phyloP scores from a whole-genome alignment of 2,113 vertebrate species.

The Ceyx melanurus region DNA sequence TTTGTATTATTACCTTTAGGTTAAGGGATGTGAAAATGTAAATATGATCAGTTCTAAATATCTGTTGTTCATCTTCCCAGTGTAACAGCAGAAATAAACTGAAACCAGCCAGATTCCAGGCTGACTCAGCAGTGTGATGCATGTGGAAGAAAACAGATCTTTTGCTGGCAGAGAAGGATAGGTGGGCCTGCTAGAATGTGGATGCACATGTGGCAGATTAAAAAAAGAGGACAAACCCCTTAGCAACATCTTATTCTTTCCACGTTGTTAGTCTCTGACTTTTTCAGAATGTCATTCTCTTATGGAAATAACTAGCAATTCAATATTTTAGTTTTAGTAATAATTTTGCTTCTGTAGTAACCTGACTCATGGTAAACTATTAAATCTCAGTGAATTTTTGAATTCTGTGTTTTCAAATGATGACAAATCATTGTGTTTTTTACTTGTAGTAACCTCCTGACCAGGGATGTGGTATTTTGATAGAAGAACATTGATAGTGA shows the following conservation, averaged over 20 bases:
- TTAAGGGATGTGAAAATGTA: neutral
- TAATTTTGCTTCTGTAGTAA: neutral
- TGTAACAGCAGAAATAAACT: neutral
- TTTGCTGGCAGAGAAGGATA: neutral
- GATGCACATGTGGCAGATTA: neutral
- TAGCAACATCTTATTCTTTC: neutral
- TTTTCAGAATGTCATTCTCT: neutral
- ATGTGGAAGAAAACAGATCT: neutral
- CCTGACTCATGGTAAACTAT: neutral
- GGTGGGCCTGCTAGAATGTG: neutral
- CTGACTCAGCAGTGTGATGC: neutral
- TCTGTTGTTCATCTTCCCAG: neutral
- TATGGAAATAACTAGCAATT: neutral
- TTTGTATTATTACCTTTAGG: neutral
- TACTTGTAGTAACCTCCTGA: neutral
- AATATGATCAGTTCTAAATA: neutral
- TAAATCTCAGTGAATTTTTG: neutral
- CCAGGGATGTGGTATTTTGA: neutral
- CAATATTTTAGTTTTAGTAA: neutral
- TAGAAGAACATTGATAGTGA: neutral
- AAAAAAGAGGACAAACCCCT: neutral
- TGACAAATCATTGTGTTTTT: neutral
- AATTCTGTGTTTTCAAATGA: neutral
- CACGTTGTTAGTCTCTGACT: neutral
- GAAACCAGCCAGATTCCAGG: neutral